Base-by-base conservation (phyloP, 1,140 invertebrate species). In the Brachionus asplanchnoidis region DNA sequence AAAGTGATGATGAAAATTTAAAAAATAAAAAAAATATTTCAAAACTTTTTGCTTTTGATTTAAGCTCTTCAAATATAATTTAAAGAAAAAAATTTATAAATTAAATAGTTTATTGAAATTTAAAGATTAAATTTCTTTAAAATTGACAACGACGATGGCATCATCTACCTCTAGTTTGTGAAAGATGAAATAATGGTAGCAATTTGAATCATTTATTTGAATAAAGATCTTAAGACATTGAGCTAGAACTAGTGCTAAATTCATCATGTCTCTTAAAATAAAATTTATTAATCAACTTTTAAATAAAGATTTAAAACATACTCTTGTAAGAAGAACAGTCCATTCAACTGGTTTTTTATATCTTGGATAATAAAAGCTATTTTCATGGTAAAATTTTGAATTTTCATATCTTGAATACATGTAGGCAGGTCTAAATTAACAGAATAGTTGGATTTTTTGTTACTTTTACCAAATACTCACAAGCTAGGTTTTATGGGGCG, bases 341-440 rank as follows among this genome's bases (percentile, higher is more conserved):
- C 70, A 75, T 36, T 75, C 70, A 44, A 75, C 17, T 42, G 70
- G 70, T n/a, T 44, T 75, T 17, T 44, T 23, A 1, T 17, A 17
- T 75, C 40, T 65, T 50, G 42, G 78, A 80, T 80, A 80, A 56
- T 56, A 80, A 65, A 14, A 60, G 11, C 46, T 12, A 23, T 80
- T 56, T 80, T 80, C 78, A 20, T 26, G 11, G 26, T 56, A 56
- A 56, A 80, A 80, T 80, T 80, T 80, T 20, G 23, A 46, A 12
- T 40, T 36, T n/a, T 65, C 32, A 12, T 80, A 40, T n/a, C 56
- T 26, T 17, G 5, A n/a, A 20, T 60, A 80, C 78, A 80, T 80
- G 50, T 80, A 80, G 11, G 40, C 14, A 17, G 78, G 78, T 40
- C 78, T 46, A 60, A 80, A 6, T 23, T 32, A 36, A 65, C 32